phyloP scores from a whole-genome alignment of 2,888 invertebrate genomes.

The Hyalella azteca region DNA sequence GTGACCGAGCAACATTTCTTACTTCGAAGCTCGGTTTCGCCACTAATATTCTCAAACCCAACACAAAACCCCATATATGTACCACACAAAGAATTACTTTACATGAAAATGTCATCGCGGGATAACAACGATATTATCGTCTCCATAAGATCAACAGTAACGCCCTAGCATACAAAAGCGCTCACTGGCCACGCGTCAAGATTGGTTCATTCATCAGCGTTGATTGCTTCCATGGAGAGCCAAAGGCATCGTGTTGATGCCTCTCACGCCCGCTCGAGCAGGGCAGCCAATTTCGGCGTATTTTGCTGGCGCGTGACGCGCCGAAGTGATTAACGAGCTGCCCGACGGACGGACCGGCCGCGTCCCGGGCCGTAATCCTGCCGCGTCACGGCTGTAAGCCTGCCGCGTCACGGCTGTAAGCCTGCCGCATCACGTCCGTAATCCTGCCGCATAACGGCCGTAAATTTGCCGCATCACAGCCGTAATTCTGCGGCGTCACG shows the following conservation, averaged over 20 bases:
- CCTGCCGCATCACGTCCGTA: too few species aligned
- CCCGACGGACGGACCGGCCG: not conserved
- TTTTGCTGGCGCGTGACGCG: constrained; percentile 16
- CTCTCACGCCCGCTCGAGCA: not conserved
- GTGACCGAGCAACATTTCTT: not conserved
- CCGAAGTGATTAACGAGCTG: not conserved
- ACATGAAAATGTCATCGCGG: not conserved
- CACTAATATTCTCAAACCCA: not conserved
- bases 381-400: too few species aligned
- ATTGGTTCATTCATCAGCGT: constrained; percentile 3
- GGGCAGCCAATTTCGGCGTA: constrained; percentile 16
- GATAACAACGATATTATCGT: not conserved
- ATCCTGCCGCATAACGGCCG: too few species aligned
- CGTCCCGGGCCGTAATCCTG: too few species aligned
- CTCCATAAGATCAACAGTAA: not conserved
- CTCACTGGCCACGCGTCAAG: not conserved
- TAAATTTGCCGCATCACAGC: too few species aligned
- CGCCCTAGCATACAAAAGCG: not conserved
- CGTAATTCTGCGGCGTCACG: too few species aligned
- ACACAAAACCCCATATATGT: not conserved
- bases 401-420: too few species aligned
- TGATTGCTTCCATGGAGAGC: constrained; percentile 36
- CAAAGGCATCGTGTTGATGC: constrained; percentile 2
- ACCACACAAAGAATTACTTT: not conserved
- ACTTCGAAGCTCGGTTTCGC: not conserved